Base-by-base conservation (phyloP, 2,113 vertebrate genomes). In the Eretmochelys imbricata region DNA sequence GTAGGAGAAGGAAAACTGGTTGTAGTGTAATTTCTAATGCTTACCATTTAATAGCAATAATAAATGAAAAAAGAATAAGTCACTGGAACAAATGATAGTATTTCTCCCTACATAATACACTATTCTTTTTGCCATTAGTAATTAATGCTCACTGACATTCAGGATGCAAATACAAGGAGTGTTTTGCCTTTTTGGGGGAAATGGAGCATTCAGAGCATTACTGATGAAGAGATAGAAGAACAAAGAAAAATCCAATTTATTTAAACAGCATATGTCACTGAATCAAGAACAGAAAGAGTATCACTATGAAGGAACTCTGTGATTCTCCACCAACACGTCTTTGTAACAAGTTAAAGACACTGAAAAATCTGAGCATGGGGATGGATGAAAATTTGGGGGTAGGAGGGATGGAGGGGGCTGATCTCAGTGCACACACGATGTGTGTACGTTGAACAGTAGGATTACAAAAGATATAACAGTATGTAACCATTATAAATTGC, bases 1-100 rank as follows among this genome's bases (percentile, higher is more conserved):
- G 95, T 79, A 96, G 89, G 76, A 46, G 86, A 92, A 94, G 88
- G 92, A 95, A 93, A 81, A 89, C 79, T 42, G 84, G 80, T 48
- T 90, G 69, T 87, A 35, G 85, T 57, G 19, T 69, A 96, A 91
- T 95, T 94, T 92, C 81, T 84, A 79, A 88, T 53, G 82, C 31
- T 86, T 48, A 31, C 53, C 31, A 3, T 86, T 93, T 89, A 80
- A 88, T 89, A 96, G 57, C 93, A 94, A 82, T 88, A 93, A 35
- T 82, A 76, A 76, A 93, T 90, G 31, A 93, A 48, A 90, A 89
- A 90, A 92, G 90, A 97, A 94, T 86, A 65, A 19, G 49, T 93
- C 86, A 62, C 59, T 80, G 85, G 90, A 89, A 48, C 84, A 83
- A 96, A 88, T 87, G 83, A 42, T 69, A 49, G 42, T 38, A 3